Conservation (phyloP, 1,140 invertebrate genomes). For the Drosophila sucinea region DNA sequence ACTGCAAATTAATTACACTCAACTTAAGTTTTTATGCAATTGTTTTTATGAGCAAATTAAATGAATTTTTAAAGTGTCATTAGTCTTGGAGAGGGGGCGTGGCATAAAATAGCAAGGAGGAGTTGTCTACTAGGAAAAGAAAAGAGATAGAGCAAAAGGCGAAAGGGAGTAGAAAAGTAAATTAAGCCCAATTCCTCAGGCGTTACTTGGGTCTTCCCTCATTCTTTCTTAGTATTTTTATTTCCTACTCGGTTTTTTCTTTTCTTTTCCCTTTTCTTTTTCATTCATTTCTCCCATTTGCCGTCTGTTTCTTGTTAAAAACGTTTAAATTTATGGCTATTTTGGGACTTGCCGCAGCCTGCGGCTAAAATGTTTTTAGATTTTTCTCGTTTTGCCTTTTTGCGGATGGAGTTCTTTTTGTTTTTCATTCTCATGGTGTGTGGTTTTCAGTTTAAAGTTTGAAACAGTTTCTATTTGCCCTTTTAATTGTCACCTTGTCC, state of each 20-base stretch:
- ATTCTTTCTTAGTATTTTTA: slow-evolving; percentile 19
- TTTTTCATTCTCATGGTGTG: slow-evolving; percentile 3
- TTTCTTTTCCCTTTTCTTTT: slow-evolving; percentile 27
- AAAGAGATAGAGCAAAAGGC: background rate
- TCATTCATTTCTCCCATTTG: slow-evolving; percentile 47
- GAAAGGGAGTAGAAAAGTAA: slow-evolving; percentile 52
- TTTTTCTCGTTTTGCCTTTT: slow-evolving; percentile 54
- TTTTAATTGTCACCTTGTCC: slow-evolving; percentile 46
- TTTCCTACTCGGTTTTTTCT: slow-evolving; percentile 1
- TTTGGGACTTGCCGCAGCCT: slow-evolving; percentile 70
- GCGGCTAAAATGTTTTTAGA: slow-evolving; percentile 60
- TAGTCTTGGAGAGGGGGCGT: slow-evolving; percentile 17
- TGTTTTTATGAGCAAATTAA: slow-evolving; percentile 33
- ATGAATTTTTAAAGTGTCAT: slow-evolving; percentile 50
- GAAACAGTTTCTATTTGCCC: slow-evolving; percentile 34
- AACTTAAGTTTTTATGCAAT: slow-evolving; percentile 37
- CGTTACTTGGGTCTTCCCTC: slow-evolving; percentile 50
- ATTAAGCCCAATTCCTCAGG: slow-evolving; percentile 72
- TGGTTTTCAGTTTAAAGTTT: slow-evolving; percentile 21
- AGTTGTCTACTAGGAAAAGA: slow-evolving; percentile 11
- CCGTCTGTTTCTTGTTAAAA: slow-evolving; percentile 74
- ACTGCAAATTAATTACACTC: slow-evolving; percentile 42
- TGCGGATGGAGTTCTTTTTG: slow-evolving; percentile 28
- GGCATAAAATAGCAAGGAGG: slow-evolving; percentile 11
- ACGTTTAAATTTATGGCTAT: slow-evolving; percentile 77